These are phyloP conservation scores for Lepidocyrtoides sp. DNA, from an alignment of 2,888 invertebrate species.

Conservation along the genomic window DNA sequence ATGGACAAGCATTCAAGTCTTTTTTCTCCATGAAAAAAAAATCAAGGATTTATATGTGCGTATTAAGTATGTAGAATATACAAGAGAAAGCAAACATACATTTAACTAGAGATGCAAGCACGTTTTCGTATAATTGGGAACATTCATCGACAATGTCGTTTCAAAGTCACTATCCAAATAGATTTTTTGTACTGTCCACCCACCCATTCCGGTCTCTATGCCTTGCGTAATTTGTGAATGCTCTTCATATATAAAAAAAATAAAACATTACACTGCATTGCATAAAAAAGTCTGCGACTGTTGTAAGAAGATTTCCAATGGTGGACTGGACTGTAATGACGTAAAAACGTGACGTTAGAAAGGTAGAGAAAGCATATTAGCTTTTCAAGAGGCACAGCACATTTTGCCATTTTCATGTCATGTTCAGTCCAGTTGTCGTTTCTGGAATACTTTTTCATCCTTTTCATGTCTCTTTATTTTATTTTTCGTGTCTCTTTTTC, in stretches of 20 bases:
- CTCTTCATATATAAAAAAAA: too few relatives aligned
- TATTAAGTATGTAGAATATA: not conserved
- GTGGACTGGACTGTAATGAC: too few relatives aligned
- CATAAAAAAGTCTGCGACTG: too few relatives aligned
- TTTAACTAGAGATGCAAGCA: not conserved
- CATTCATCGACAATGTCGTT: not conserved
- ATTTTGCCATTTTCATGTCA: not conserved
- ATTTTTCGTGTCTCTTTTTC: not conserved
- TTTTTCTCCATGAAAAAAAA: not conserved
- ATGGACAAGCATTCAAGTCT: not conserved
- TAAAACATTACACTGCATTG: too few relatives aligned
- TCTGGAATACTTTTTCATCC: not conserved
- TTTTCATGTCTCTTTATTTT: not conserved
- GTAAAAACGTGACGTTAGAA: not conserved
- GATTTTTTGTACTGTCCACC: too few relatives aligned
- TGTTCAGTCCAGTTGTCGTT: constrained; percentile 20
- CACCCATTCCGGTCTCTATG: too few relatives aligned
- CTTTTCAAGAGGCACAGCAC: not conserved
- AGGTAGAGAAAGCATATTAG: not conserved
- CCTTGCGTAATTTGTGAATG: too few relatives aligned
- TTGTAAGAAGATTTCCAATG: too few relatives aligned
- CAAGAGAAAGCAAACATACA: not conserved
- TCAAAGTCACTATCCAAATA: too few relatives aligned
- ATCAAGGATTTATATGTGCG: not conserved
- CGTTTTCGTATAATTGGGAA: too few relatives aligned